Evolutionary conservation across 1,140 invertebrate genomes (phyloP).

Genomic region (Planococcus citri): DNA sequence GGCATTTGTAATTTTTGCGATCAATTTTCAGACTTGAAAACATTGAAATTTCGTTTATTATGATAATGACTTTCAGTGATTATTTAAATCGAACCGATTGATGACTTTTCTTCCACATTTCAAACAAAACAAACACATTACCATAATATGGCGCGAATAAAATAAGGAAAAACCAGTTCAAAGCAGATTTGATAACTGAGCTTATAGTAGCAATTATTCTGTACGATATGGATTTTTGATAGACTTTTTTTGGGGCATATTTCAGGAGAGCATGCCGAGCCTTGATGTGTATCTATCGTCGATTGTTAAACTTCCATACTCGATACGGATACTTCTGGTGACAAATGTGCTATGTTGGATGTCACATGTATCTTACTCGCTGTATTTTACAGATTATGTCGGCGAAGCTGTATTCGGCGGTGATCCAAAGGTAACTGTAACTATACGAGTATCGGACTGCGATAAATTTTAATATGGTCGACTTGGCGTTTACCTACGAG

Average conservation of each 20-base stretch:
- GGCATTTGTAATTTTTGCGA: too few relatives aligned
- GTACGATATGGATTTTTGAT: neutral
- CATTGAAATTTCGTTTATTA: neutral
- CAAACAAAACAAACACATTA: too few relatives aligned
- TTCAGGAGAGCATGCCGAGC: conserved; percentile 17
- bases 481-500: neutral
- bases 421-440: conserved; percentile 68
- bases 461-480: neutral
- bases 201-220: too few relatives aligned
- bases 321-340: conserved; percentile 71
- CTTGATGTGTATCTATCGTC: conserved; percentile 68
- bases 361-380: conserved; percentile 90
- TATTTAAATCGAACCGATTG: neutral
- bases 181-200: neutral
- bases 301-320: conserved; percentile 78
- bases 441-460: conserved; percentile 27
- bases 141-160: neutral
- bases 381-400: conserved; percentile 96
- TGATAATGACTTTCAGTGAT: neutral
- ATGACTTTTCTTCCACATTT: neutral
- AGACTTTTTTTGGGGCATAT: neutral
- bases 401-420: conserved; percentile 90
- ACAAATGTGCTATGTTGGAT: conserved; percentile 97
- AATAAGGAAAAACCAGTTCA: neutral
- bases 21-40: too few relatives aligned